Evolutionary conservation across 2,888 invertebrate species (phyloP).

Genomic region (Oscheius myriophilus): DNA sequence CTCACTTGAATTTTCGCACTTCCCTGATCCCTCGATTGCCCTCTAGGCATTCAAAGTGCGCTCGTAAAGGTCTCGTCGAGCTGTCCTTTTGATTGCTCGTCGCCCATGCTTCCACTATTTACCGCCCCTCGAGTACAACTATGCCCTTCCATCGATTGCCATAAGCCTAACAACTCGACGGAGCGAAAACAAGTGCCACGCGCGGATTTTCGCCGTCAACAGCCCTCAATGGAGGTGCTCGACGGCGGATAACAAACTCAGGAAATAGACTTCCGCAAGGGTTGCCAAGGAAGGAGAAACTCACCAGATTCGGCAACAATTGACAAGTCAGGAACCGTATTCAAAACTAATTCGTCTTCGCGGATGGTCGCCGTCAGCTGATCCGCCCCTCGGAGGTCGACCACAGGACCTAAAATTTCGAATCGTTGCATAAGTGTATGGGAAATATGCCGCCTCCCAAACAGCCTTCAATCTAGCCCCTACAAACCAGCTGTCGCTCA

Average conservation of each 20-base stretch:
- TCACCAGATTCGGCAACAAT: slow-evolving; percentile 66
- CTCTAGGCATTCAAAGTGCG: too few species aligned
- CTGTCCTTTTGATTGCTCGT: slow-evolving; percentile 3
- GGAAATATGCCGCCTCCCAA: too few species aligned
- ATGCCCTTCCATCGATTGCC: too few species aligned
- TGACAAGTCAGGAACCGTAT: slow-evolving; percentile 63
- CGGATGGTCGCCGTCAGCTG: slow-evolving; percentile 59
- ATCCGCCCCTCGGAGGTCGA: slow-evolving; percentile 68
- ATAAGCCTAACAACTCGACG: not conserved
- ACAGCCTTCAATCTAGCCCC: too few species aligned
- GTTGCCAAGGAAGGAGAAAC: not conserved
- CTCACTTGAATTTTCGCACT: too few species aligned
- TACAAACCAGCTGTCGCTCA: too few species aligned
- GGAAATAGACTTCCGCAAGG: not conserved
- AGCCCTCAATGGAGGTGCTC: not conserved
- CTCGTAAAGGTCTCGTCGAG: too few species aligned
- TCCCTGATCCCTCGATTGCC: not conserved
- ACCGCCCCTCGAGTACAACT: slow-evolving; percentile 1
- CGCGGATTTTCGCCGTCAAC: not conserved
- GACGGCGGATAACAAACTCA: not conserved
- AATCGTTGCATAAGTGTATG: not conserved
- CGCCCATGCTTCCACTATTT: slow-evolving; percentile 1
- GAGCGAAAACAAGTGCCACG: not conserved
- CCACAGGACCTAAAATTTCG: slow-evolving; percentile 57
- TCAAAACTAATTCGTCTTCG: slow-evolving; percentile 66